phyloP scores from a whole-genome alignment of 2,888 invertebrate species.

The Cheilosia pagana region DNA sequence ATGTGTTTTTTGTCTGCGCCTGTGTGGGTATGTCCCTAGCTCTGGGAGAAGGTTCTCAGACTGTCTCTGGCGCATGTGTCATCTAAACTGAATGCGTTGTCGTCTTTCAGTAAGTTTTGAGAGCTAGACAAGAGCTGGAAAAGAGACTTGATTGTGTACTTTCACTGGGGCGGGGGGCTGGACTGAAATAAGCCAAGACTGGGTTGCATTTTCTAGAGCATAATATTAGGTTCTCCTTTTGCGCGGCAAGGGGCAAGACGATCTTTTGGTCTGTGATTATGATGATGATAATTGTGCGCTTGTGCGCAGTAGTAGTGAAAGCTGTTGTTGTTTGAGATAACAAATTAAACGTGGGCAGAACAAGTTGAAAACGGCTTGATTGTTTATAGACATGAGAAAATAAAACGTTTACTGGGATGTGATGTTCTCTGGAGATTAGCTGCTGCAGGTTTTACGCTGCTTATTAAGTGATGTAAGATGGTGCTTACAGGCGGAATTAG shows the following conservation, averaged over 20 bases:
- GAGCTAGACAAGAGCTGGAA: neutral
- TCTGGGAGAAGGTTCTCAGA: conserved; percentile 39
- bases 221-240: conserved; percentile 50
- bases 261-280: conserved; percentile 58
- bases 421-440: conserved; percentile 59
- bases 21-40: conserved; percentile 31
- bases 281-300: conserved; percentile 61
- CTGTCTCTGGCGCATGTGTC: conserved; percentile 38
- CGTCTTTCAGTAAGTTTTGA: conserved; percentile 24
- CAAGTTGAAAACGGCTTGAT: conserved; percentile 31
- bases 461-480: too few relatives aligned
- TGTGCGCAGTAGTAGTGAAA: conserved; percentile 66
- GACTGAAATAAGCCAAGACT: neutral
- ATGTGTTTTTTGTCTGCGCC: neutral
- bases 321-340: conserved; percentile 59
- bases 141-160: conserved; percentile 52
- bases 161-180: conserved; percentile 41
- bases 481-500: too few relatives aligned
- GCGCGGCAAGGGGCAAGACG: neutral
- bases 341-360: conserved; percentile 67
- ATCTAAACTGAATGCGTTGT: conserved; percentile 52
- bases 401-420: conserved; percentile 58
- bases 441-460: conserved; percentile 33
- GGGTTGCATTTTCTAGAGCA: conserved; percentile 42
- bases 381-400: conserved; percentile 39